These are phyloP conservation scores for Zygothrica quintamaculata DNA, from an alignment of 2,888 invertebrate genomes.

Conservation along the genomic window DNA sequence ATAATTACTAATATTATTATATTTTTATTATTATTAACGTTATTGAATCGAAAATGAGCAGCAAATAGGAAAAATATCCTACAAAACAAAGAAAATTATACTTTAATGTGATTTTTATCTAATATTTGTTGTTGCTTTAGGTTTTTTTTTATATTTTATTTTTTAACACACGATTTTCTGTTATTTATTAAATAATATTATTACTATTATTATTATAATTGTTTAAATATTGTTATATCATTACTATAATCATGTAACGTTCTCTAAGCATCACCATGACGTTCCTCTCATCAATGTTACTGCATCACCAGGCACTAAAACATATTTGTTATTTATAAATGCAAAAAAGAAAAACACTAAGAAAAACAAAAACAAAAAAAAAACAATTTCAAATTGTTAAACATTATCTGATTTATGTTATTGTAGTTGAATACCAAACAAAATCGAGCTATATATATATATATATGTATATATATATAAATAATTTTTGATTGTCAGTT, in stretches of 20 bases:
- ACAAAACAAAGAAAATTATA: too few relatives aligned
- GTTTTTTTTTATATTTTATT: too few relatives aligned
- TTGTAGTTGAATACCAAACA: conserved; percentile 7
- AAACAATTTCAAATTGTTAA: conserved; percentile 51
- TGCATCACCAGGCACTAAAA: conserved; percentile 36
- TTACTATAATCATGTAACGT: conserved; percentile 21
- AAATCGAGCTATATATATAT: conserved; percentile 32
- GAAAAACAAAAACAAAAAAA: background rate
- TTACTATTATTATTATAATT: too few relatives aligned
- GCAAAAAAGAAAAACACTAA: too few relatives aligned
- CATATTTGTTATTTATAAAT: conserved; percentile 51
- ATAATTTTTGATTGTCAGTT: conserved; percentile 35
- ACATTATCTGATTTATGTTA: conserved; percentile 21
- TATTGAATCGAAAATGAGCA: too few relatives aligned
- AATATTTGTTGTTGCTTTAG: too few relatives aligned
- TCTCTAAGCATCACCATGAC: conserved; percentile 59
- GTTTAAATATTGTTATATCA: background rate
- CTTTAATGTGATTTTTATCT: conserved; percentile 5
- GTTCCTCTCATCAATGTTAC: conserved; percentile 72
- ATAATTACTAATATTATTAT: conserved; percentile 39
- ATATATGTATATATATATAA: conserved; percentile 16
- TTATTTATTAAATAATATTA: too few relatives aligned
- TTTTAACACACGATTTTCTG: too few relatives aligned
- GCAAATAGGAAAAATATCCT: too few relatives aligned
- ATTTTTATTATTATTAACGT: too few relatives aligned